Evolutionary conservation across 2,888 invertebrate genomes (phyloP).

Genomic region (Ctenicera cuprea): DNA sequence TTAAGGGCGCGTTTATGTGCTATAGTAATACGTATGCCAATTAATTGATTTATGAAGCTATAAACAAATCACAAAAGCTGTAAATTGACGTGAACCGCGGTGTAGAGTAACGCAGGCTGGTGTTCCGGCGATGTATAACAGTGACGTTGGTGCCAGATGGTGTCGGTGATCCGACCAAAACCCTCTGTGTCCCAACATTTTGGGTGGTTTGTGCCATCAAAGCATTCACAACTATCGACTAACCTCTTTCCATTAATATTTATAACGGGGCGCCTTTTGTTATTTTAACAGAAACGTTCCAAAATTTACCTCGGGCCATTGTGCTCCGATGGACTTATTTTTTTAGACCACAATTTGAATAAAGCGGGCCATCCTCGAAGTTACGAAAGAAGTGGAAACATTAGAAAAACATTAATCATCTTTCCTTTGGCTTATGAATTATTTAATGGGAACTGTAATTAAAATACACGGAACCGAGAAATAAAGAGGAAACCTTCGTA

Average conservation of each 20-base stretch:
- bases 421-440: slow-evolving; percentile 47
- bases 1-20: slow-evolving; percentile 11
- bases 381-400: slow-evolving; percentile 37
- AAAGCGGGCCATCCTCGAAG: slow-evolving; percentile 35
- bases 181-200: slow-evolving; percentile 42
- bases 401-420: slow-evolving; percentile 50
- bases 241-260: slow-evolving; percentile 49
- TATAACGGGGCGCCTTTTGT: slow-evolving; percentile 37
- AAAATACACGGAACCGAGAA: slow-evolving; percentile 43
- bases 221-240: slow-evolving; percentile 42
- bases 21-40: slow-evolving; percentile 13
- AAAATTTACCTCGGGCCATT: slow-evolving; percentile 32
- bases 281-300: slow-evolving; percentile 37
- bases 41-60: slow-evolving; percentile 51
- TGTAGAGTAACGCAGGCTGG: slow-evolving; percentile 50
- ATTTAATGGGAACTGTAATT: slow-evolving; percentile 48
- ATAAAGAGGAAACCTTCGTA: slow-evolving; percentile 37
- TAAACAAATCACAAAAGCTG: slow-evolving; percentile 53
- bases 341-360: slow-evolving; percentile 36
- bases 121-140: slow-evolving; percentile 47
- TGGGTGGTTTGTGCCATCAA: slow-evolving; percentile 41
- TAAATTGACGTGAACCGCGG: slow-evolving; percentile 47
- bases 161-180: slow-evolving; percentile 43
- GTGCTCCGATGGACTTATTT: slow-evolving; percentile 10
- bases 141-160: slow-evolving; percentile 51